Conservation (phyloP, 2,888 invertebrate species). For the Poecilus cupreus region DNA sequence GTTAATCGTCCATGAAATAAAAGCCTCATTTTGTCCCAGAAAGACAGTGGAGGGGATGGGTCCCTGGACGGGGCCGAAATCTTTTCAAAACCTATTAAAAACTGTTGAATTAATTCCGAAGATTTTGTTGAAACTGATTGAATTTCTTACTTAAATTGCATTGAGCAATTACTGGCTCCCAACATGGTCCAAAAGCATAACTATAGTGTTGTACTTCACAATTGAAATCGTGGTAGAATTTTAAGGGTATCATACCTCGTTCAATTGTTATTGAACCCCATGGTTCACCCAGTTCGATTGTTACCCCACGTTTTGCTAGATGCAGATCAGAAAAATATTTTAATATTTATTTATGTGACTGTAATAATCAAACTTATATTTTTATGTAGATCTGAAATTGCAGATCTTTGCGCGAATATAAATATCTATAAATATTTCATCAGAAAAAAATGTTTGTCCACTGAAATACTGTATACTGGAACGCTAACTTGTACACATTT, state of each 20-base stretch:
- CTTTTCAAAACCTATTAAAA: constrained; percentile 84
- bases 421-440: too few species aligned
- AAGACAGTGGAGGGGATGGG: constrained; percentile 94
- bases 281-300: constrained; percentile 87
- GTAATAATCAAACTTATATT: not conserved
- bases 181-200: constrained; percentile 98
- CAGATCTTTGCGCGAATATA: too few species aligned
- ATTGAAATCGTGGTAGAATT: constrained; percentile 98
- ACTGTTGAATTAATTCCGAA: not conserved
- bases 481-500: too few species aligned
- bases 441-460: too few species aligned
- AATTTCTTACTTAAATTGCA: constrained; percentile 83
- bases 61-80: constrained; percentile 91
- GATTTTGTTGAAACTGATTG: not conserved
- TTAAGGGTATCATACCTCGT: constrained; percentile 94
- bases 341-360: not conserved
- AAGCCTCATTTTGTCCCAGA: constrained; percentile 98
- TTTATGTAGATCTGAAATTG: too few species aligned
- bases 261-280: constrained; percentile 90
- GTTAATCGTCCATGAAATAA: constrained; percentile 95
- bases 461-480: too few species aligned
- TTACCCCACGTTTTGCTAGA: constrained; percentile 84
- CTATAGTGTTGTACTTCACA: constrained; percentile 92
- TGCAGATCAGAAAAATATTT: too few species aligned
- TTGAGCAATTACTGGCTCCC: constrained; percentile 97